Conservation (phyloP, 92 coral and sea anemone species). For the Epizoanthus ramosus region DNA sequence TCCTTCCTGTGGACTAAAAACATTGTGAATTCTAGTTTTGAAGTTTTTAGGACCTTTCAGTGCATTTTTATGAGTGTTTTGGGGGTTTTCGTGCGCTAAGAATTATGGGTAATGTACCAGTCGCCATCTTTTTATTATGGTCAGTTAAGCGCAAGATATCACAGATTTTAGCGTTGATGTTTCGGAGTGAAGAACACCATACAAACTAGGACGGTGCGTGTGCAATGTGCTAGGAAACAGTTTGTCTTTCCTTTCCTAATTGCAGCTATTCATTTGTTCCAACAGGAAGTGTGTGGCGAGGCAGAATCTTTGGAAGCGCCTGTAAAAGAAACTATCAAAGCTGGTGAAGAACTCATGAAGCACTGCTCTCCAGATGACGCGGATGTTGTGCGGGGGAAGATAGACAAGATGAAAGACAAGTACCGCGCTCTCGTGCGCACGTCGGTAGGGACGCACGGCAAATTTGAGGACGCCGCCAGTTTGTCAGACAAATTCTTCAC, state of each 20-base stretch:
- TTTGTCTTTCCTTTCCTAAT: not conserved
- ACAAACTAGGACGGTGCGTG: not conserved
- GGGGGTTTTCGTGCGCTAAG: no score
- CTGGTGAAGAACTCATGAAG: slow-evolving; percentile 77
- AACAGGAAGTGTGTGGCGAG: slow-evolving; percentile 78
- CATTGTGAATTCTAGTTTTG: no score
- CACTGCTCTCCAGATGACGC: slow-evolving; percentile 89
- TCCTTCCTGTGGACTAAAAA: no score
- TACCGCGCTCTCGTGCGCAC: slow-evolving; percentile 67
- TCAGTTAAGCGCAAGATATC: no score
- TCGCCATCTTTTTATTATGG: no score
- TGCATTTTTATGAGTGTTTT: no score
- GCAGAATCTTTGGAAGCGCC: slow-evolving; percentile 72
- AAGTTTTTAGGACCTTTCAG: no score
- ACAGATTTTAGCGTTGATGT: no score
- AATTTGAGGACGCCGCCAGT: slow-evolving; percentile 77
- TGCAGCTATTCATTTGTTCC: not conserved
- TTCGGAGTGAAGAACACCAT: no score
- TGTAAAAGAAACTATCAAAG: slow-evolving; percentile 66
- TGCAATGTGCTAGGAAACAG: not conserved
- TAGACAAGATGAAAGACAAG: slow-evolving; percentile 81
- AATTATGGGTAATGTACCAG: no score
- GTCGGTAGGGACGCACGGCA: slow-evolving; percentile 65
- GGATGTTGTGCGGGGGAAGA: slow-evolving; percentile 82
- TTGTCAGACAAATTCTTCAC: slow-evolving; percentile 75